Base-by-base conservation (phyloP, 2,113 vertebrate genomes). In the Peromyscus maniculatus region DNA sequence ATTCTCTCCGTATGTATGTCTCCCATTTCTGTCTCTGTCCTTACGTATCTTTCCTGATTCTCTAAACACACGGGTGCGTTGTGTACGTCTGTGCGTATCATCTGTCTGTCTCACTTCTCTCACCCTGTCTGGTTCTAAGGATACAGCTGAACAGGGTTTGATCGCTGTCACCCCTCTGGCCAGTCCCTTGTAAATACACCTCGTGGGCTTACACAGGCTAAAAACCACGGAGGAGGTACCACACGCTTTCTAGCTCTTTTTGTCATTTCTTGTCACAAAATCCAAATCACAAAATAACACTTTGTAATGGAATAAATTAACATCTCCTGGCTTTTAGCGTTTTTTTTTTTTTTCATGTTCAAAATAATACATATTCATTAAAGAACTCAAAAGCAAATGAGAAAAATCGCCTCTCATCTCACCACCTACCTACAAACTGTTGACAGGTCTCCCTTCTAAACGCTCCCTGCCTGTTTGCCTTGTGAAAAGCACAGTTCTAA, bases 231-330 rank as follows among this genome's bases (percentile, higher is more conserved):
- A 96, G 66, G 93, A 93, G 75, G 78, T 93, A 87, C 86, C 59
- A 90, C 52, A 52, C 33, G 10, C 22, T 90, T 90, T 78, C 91
- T 57, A 92, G 84, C 62, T 74, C 43, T 94, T 64, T 93, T 64
- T 90, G 83, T 57, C 87, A 95, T 91, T 97, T 97, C 62, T 80
- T 97, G 91, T 97, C 92, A 96, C 52, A 88, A 82, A 96, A 64
- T 91, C 78, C 78, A 94, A 95, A 91, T 94, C 66, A 79, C 49
- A 97, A 77, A 96, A 82, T 92, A 96, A 86, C 62, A 83, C 89
- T 97, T 93, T n/a, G 66, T 74, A 93, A 97, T 80, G 46, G 96
- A 93, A 90, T 97, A 89, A 93, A 96, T 93, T 94, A 94, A 52
- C 62, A 64, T 94, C 91, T 86, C 89, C 91, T 87, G 72, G 31